phyloP scores from a whole-genome alignment of 2,113 vertebrate species.

The Mystacornis crossleyi region DNA sequence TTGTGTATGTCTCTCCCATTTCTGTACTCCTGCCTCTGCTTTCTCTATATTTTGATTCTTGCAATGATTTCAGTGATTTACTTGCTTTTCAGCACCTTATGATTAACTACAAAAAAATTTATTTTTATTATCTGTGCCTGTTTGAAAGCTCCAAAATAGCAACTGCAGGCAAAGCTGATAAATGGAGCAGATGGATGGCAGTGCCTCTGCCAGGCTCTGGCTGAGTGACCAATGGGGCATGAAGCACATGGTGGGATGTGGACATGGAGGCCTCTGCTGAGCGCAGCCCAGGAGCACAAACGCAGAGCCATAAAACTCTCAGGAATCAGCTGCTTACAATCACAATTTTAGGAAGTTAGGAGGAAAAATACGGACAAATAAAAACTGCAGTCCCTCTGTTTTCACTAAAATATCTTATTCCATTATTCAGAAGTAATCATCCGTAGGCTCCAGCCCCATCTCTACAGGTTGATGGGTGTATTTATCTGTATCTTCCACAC shows the following conservation, averaged over 20 bases:
- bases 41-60: background rate
- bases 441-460: background rate
- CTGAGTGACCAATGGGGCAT: accelerated
- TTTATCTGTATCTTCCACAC: background rate
- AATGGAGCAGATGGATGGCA: background rate
- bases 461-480: background rate
- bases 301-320: background rate
- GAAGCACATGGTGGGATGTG: accelerated
- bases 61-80: background rate
- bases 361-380: background rate
- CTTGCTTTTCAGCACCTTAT: background rate
- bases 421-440: background rate
- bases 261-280: background rate
- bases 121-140: background rate
- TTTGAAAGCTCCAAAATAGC: background rate
- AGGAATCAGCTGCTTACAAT: background rate
- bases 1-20: background rate
- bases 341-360: background rate
- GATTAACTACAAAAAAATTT: background rate
- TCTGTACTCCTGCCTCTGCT: background rate
- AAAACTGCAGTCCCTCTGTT: background rate
- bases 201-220: background rate
- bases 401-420: background rate
- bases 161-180: background rate
- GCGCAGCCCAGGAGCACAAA: background rate